Evolutionary conservation across 2,797 vertebrate genomes (phyloP).

Genomic region (Cossypha niveicapilla): DNA sequence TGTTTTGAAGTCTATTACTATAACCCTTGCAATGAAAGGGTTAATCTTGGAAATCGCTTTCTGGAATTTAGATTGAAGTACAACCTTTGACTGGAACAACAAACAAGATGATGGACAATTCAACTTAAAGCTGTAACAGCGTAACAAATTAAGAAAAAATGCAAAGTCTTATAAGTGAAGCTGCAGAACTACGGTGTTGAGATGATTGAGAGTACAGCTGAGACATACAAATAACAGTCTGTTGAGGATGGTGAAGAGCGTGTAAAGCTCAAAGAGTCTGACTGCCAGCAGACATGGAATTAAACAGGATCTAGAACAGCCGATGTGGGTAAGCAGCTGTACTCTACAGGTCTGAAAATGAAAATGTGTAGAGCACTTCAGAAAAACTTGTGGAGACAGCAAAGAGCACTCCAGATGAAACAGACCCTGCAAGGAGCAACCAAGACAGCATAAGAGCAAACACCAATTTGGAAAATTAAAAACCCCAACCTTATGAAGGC

Average conservation of each 20-base stretch:
- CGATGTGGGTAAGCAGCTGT: not conserved
- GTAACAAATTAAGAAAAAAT: no score
- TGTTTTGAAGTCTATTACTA: not conserved
- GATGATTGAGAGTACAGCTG: not conserved
- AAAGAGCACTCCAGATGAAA: not conserved
- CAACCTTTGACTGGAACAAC: not conserved
- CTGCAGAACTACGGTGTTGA: not conserved
- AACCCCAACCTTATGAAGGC: fast-evolving
- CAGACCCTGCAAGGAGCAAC: not conserved
- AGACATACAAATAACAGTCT: not conserved
- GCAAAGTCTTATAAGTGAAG: not conserved
- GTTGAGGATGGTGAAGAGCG: not conserved
- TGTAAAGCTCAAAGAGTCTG: not conserved
- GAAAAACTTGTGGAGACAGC: not conserved
- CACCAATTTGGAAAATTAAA: not conserved
- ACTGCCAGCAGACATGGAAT: not conserved
- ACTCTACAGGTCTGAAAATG: not conserved
- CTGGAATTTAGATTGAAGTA: not conserved
- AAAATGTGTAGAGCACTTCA: not conserved
- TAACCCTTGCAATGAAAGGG: not conserved
- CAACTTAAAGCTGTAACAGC: not conserved
- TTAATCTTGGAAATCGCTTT: not conserved
- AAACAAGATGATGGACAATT: not conserved
- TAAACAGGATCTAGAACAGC: not conserved
- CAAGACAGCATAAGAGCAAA: not conserved